These are phyloP conservation scores for Myodes glareolus DNA, from an alignment of 2,113 vertebrate genomes.

Conservation along the genomic window DNA sequence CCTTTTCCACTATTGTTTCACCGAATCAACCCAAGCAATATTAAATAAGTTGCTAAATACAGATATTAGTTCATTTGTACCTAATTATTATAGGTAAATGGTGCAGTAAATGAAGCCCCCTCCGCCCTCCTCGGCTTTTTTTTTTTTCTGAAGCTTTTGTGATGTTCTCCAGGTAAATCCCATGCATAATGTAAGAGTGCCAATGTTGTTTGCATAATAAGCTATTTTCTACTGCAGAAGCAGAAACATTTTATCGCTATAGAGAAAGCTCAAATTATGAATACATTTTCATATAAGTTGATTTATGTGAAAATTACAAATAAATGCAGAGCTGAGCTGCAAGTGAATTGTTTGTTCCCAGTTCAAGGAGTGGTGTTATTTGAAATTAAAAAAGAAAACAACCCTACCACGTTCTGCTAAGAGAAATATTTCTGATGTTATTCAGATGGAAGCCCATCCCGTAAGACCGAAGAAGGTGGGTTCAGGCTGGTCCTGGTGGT, in stretches of 20 bases:
- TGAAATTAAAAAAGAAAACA: conserved; percentile 84
- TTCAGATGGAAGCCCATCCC: conserved; percentile 75
- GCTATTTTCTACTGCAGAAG: conserved; percentile 89
- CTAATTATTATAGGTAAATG: conserved; percentile 88
- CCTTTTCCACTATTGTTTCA: conserved; percentile 77
- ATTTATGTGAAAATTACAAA: conserved; percentile 91
- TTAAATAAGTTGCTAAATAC: conserved; percentile 85
- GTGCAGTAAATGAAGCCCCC: conserved; percentile 85
- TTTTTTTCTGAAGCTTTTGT: conserved; percentile 84
- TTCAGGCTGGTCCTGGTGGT: not conserved
- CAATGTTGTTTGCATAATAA: conserved; percentile 91
- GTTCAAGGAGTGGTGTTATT: conserved; percentile 85
- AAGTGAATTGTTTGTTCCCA: conserved; percentile 89
- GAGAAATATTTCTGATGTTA: conserved; percentile 81
- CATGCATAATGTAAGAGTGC: conserved; percentile 89
- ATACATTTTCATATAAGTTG: conserved; percentile 91
- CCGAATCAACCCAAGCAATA: conserved; percentile 81
- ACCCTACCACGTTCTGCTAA: conserved; percentile 72
- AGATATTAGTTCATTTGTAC: conserved; percentile 87
- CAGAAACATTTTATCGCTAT: conserved; percentile 90
- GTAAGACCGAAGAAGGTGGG: conserved; percentile 44
- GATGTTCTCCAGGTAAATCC: conserved; percentile 89
- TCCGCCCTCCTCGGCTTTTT: conserved; percentile 75
- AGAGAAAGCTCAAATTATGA: conserved; percentile 89
- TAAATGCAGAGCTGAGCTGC: conserved; percentile 87